A percentile compares a stretch with the other conserved stretches of the same genome.
Conservation (phyloP, 2,113 vertebrate species). For the Candoia aspera region DNA sequence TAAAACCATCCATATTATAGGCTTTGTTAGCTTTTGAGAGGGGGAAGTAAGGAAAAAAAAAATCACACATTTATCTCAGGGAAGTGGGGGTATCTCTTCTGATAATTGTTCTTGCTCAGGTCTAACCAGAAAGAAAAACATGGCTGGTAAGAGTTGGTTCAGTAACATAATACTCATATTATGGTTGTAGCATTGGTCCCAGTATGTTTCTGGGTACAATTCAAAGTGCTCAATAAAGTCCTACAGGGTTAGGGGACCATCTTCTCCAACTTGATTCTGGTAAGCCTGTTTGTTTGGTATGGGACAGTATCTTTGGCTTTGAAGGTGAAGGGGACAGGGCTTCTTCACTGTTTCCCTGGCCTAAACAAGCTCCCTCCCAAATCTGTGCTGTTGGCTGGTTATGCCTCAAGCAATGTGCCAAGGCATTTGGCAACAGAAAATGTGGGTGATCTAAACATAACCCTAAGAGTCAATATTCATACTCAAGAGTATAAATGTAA, state of each 20-base stretch:
- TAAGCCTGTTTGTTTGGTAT: neutral
- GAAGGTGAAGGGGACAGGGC: neutral
- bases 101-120: neutral
- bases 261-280: neutral
- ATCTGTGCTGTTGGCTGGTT: neutral
- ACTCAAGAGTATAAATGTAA: neutral
- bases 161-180: neutral
- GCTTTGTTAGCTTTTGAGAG: neutral
- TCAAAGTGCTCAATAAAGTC: neutral
- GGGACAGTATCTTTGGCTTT: neutral
- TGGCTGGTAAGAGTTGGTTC: neutral
- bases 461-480: neutral
- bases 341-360: neutral
- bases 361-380: neutral
- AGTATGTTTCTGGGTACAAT: neutral
- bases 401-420: neutral
- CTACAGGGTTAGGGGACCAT: neutral
- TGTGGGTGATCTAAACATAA: neutral
- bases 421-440: neutral
- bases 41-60: neutral
- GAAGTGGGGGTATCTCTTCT: neutral
- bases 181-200: neutral
- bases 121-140: neutral
- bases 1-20: neutral
- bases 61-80: neutral